Base-by-base conservation (phyloP, 1,140 invertebrate species). In the Propsilocerus akamusi region DNA sequence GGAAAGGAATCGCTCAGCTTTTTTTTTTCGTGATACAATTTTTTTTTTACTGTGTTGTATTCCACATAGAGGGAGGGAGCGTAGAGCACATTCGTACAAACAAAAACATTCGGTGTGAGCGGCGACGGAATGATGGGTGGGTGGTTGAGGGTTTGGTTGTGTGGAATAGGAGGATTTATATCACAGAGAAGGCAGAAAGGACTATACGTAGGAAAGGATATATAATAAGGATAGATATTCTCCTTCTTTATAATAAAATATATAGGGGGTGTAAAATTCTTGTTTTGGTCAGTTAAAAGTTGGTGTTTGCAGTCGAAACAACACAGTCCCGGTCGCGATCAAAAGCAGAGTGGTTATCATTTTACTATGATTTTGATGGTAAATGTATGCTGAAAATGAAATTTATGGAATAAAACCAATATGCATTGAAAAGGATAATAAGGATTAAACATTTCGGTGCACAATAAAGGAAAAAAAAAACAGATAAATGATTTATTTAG, bases 201-300 rank as follows among this genome's bases (percentile, higher is more conserved):
- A 41, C 34, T 41, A 41, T 20, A 20, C 34, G 34, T 41, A 20
- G 34, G 22, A 41, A 41, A 41, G 22, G 14, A 41, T n/a, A 41
- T 41, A 41, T 41, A 41, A 41, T 41, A 41, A 14, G 34, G 34
- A 41, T 41, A 41, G 34, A 41, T 41, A 41, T 41, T 17, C 34
- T 41, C 14, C 34, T 41, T 41, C 22, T 41, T 41, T 41, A 41
- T 41, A 41, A 41, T 41, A 41, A 41, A 41, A 41, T 41, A 41
- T 41, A 41, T 41, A 41, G 34, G 22, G 34, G 34, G 34, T 41
- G 34, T 20, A 41, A 41, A 41, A 41, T 63, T 60, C 64, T 62
- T 63, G 61, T 63, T 63, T 63, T 63, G 61, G 61, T 63, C 61
- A 63, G 61, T 63, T 60, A 64, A 60, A 61, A 63, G 59, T 63